Conservation (phyloP, 92 coral and sea anemone species). For the Epizoanthus rinbou region DNA sequence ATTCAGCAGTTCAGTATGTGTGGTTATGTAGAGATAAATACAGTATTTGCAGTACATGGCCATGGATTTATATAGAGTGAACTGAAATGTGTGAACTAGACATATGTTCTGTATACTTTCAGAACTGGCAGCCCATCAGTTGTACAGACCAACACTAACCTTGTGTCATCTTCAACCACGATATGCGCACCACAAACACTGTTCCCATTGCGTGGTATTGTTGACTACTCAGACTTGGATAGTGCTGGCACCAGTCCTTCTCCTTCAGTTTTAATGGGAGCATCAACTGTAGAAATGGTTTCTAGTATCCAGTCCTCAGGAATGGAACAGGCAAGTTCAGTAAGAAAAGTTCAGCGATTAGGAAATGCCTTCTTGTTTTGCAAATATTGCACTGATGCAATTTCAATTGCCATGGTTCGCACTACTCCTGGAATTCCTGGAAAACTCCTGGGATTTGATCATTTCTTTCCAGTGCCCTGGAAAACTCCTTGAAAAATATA, state of each 20-base stretch:
- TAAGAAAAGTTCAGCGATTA: too few relatives aligned
- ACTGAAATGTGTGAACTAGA: too few relatives aligned
- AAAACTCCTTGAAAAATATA: too few relatives aligned
- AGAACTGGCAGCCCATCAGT: constrained; percentile 9
- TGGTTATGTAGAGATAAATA: too few relatives aligned
- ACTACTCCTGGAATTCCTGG: too few relatives aligned
- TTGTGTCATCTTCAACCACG: constrained; percentile 37
- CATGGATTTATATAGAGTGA: too few relatives aligned
- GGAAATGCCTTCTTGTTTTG: not conserved
- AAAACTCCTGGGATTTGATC: too few relatives aligned
- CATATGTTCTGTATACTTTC: not conserved
- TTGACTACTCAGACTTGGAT: constrained; percentile 93
- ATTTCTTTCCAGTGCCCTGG: too few relatives aligned
- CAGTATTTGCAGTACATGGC: too few relatives aligned
- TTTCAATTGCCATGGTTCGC: not conserved
- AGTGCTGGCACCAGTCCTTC: constrained; percentile 49
- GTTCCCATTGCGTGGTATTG: constrained; percentile 54
- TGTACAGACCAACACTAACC: not conserved
- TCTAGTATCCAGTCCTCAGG: constrained; percentile 31
- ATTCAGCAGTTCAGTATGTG: too few relatives aligned
- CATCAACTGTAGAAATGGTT: constrained; percentile 19
- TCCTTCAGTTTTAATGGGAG: constrained; percentile 2
- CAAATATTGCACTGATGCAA: not conserved
- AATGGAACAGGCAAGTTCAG: constrained; percentile 22
- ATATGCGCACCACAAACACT: constrained; percentile 44